These are phyloP conservation scores for Helicolenus hilgendorfi DNA, from an alignment of 2,797 vertebrate species.

Conservation along the genomic window DNA sequence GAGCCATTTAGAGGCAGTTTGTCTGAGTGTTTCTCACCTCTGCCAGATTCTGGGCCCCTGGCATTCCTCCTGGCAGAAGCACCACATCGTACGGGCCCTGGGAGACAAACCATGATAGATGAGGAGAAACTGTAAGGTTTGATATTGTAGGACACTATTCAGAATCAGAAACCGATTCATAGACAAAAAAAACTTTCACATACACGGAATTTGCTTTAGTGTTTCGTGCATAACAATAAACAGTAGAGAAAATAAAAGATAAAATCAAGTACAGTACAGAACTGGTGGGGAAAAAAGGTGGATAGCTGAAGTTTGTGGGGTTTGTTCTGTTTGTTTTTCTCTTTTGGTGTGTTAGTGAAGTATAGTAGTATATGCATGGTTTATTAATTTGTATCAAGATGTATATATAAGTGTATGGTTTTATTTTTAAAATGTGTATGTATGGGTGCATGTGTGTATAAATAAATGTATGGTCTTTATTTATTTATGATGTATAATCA, in stretches of 20 bases:
- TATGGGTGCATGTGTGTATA: no score
- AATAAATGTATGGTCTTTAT: no score
- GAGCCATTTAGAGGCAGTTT: neutral
- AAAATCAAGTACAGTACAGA: neutral
- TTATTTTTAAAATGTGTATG: no score
- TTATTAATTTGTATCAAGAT: no score
- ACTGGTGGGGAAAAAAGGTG: no score
- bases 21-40: slow-evolving; percentile 90
- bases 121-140: neutral
- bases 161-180: neutral
- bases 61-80: slow-evolving; percentile 96
- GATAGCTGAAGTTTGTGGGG: no score
- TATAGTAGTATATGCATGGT: no score
- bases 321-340: no score
- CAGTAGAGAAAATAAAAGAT: neutral
- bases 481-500: no score
- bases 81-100: slow-evolving; percentile 98
- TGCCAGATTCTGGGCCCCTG: slow-evolving; percentile 95
- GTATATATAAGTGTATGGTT: no score
- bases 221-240: neutral
- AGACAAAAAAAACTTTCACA: neutral
- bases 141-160: neutral
- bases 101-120: slow-evolving; percentile 39
- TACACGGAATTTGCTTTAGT: neutral
- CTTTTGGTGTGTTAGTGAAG: no score